phyloP scores from a whole-genome alignment of 1,140 invertebrate species.

The Homalodisca vitripennis region DNA sequence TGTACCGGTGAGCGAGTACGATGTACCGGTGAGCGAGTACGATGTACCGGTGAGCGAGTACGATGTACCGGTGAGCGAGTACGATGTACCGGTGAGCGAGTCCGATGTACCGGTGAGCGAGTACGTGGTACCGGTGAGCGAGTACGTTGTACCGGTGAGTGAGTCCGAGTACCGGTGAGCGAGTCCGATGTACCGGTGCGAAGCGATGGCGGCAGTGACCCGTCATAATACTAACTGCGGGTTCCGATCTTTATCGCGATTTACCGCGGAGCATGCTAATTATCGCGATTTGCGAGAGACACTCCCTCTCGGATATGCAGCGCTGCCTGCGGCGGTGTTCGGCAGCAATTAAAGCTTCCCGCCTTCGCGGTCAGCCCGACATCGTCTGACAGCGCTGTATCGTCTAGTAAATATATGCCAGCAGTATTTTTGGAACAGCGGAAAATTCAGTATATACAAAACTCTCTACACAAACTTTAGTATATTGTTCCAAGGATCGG shows the following conservation, averaged over 20 bases:
- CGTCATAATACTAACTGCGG: slow-evolving; percentile 2
- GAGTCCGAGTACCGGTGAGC: not conserved
- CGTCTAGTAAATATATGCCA: too few species aligned
- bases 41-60: not conserved
- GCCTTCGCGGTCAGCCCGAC: not conserved
- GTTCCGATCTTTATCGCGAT: slow-evolving; percentile 2
- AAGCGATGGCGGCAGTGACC: not conserved
- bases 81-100: not conserved
- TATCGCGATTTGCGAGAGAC: slow-evolving; percentile 15
- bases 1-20: not conserved
- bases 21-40: not conserved
- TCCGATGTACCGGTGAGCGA: not conserved
- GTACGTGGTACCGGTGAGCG: not conserved
- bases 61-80: not conserved
- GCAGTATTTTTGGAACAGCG: too few species aligned
- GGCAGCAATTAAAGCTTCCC: not conserved
- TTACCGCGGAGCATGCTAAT: slow-evolving; percentile 17
- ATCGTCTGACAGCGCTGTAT: too few species aligned
- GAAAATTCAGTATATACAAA: too few species aligned
- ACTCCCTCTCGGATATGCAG: slow-evolving; percentile 24
- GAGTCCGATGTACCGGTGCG: not conserved
- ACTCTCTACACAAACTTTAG: too few species aligned
- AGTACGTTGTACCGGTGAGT: not conserved
- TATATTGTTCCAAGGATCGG: too few species aligned
- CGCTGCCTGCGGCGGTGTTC: slow-evolving; percentile 7